A percentile compares a stretch with the other conserved stretches of the same genome.
phyloP scores from a whole-genome alignment of 2,113 vertebrate genomes.

The Dasyurus viverrinus region DNA sequence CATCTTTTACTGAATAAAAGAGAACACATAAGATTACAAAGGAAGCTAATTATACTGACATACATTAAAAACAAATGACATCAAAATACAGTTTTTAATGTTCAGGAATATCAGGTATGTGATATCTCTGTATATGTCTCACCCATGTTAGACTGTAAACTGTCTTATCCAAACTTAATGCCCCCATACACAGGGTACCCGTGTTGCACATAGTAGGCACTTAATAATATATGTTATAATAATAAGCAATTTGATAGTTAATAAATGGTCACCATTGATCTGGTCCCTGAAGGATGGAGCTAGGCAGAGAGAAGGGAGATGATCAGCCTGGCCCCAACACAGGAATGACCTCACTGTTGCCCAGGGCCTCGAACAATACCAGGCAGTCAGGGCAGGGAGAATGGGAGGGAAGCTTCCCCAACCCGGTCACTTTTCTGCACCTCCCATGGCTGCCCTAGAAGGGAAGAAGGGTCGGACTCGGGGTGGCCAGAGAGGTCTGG shows the following conservation, averaged over 20 bases:
- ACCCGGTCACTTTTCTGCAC: background rate
- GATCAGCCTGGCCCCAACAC: background rate
- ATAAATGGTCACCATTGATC: background rate
- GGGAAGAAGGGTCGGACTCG: slow-evolving; percentile 7
- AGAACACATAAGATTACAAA: too few relatives aligned
- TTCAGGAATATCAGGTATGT: background rate
- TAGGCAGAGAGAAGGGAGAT: background rate
- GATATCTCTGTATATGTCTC: background rate
- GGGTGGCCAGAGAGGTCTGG: slow-evolving; percentile 60
- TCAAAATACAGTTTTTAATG: background rate
- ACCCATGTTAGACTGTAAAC: background rate
- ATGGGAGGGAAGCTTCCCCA: background rate
- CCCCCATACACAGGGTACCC: background rate
- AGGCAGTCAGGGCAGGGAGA: background rate
- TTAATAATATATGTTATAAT: background rate
- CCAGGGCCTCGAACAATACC: background rate
- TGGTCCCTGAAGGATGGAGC: too few relatives aligned
- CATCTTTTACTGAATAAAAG: too few relatives aligned
- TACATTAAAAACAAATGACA: background rate
- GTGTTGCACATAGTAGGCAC: background rate
- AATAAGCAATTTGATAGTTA: too few relatives aligned
- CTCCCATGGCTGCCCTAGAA: slow-evolving; percentile 6
- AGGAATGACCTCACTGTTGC: background rate
- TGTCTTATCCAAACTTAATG: background rate
- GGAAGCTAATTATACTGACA: background rate